These are phyloP conservation scores for Varecia variegata DNA, from an alignment of 2,797 vertebrate genomes.

Conservation along the genomic window DNA sequence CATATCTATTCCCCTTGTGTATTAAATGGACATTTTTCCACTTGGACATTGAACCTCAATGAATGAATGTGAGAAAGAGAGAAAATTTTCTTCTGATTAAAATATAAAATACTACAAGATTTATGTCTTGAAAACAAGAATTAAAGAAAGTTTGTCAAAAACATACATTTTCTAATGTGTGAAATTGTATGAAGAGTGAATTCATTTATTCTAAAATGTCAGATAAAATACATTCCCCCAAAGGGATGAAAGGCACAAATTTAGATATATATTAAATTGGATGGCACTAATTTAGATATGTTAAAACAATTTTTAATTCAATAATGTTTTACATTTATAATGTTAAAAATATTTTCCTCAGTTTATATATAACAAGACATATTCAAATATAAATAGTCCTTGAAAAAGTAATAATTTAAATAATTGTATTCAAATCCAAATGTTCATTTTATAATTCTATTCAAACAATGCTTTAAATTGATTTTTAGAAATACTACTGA, in stretches of 20 bases:
- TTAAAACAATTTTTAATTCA: not conserved
- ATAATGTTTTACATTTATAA: not conserved
- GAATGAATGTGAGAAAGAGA: not conserved
- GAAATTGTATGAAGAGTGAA: not conserved
- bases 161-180: not conserved
- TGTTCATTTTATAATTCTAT: not conserved
- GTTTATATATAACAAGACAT: not conserved
- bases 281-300: not conserved
- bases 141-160: not conserved
- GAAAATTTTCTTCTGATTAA: not conserved
- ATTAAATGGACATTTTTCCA: not conserved
- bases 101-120: not conserved
- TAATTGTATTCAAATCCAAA: not conserved
- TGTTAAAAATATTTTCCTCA: not conserved
- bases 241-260: rapidly evolving
- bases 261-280: not conserved
- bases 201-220: not conserved
- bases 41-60: not conserved
- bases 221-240: not conserved
- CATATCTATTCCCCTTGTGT: not conserved
- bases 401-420: not conserved
- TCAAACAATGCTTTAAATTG: not conserved
- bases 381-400: not conserved
- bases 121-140: not conserved
- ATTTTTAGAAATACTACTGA: not conserved